Evolutionary conservation across 2,888 invertebrate genomes (phyloP).

Genomic region (Phyllotreta cruciferae): DNA sequence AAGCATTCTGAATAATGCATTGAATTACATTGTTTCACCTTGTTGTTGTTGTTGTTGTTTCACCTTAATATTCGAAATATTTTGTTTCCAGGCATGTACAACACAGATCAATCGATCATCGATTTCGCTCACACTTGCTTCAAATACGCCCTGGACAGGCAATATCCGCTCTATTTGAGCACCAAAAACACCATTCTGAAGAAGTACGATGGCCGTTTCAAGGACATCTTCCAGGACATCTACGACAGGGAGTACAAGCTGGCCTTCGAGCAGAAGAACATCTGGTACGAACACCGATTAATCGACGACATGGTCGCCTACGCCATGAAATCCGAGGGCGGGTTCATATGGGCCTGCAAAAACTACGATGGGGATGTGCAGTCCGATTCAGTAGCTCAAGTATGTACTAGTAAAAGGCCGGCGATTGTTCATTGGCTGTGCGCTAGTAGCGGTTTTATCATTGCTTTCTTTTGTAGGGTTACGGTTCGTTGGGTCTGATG

Average conservation of each 20-base stretch:
- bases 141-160: slow-evolving; percentile 84
- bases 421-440: neutral
- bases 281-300: slow-evolving; percentile 98
- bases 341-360: slow-evolving; percentile 99
- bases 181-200: slow-evolving; percentile 98
- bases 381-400: slow-evolving; percentile 96
- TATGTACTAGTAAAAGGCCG: neutral
- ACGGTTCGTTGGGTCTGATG: slow-evolving; percentile 96
- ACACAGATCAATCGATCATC: slow-evolving; percentile 92
- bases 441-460: no score
- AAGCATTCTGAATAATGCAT: neutral
- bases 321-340: slow-evolving; percentile 96
- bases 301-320: slow-evolving; percentile 99
- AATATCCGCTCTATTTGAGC: slow-evolving; percentile 90
- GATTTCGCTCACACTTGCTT: slow-evolving; percentile 97
- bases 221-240: slow-evolving; percentile 66
- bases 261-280: slow-evolving; percentile 81
- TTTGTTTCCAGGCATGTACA: slow-evolving; percentile 75
- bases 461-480: slow-evolving; percentile 63
- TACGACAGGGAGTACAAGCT: slow-evolving; percentile 88
- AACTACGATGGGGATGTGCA: slow-evolving; percentile 99
- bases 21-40: neutral
- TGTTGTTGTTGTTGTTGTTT: neutral
- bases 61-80: neutral
- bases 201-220: slow-evolving; percentile 37